A percentile compares a stretch with the other conserved stretches of the same genome.
Conservation (phyloP, 2,113 vertebrate species). For the Etheostoma spectabile region DNA sequence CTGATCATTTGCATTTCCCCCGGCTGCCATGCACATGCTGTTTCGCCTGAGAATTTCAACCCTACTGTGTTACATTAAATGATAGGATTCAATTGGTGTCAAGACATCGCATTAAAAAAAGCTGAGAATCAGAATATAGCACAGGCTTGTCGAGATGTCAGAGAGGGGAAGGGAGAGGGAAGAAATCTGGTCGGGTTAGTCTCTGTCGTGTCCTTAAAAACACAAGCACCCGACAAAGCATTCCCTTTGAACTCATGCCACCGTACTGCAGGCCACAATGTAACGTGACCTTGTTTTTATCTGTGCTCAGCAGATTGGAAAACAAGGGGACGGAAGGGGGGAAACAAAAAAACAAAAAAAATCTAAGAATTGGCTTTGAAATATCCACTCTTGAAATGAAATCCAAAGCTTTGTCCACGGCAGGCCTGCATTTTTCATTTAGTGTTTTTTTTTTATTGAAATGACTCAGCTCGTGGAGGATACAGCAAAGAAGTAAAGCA, state of each 20-base stretch:
- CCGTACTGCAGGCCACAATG: constrained; percentile 37
- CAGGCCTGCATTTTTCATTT: constrained; percentile 26
- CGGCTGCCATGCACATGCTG: background rate
- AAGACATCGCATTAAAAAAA: background rate
- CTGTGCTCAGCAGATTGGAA: constrained; percentile 62
- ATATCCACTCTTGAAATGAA: constrained; percentile 58
- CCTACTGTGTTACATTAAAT: background rate
- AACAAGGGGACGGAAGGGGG: constrained; percentile 23
- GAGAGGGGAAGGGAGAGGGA: background rate
- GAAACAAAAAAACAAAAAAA: background rate
- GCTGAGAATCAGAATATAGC: background rate
- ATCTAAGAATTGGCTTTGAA: constrained; percentile 44
- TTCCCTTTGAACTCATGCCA: constrained; percentile 45
- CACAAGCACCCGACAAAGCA: background rate
- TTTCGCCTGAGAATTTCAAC: background rate
- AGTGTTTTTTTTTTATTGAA: constrained; percentile 51
- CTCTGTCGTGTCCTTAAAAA: constrained; percentile 32
- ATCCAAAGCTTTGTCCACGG: constrained; percentile 38
- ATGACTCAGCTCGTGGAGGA: constrained; percentile 45
- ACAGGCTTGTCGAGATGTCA: background rate
- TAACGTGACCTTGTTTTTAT: constrained; percentile 62
- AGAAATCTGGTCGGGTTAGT: constrained; percentile 22
- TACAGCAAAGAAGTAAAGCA: background rate
- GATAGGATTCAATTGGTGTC: constrained; percentile 16
- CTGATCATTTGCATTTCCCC: constrained; percentile 31